A percentile compares a stretch with the other conserved stretches of the same genome.
These are phyloP conservation scores for Albula glossodonta DNA, from an alignment of 2,113 vertebrate species.

Conservation along the genomic window DNA sequence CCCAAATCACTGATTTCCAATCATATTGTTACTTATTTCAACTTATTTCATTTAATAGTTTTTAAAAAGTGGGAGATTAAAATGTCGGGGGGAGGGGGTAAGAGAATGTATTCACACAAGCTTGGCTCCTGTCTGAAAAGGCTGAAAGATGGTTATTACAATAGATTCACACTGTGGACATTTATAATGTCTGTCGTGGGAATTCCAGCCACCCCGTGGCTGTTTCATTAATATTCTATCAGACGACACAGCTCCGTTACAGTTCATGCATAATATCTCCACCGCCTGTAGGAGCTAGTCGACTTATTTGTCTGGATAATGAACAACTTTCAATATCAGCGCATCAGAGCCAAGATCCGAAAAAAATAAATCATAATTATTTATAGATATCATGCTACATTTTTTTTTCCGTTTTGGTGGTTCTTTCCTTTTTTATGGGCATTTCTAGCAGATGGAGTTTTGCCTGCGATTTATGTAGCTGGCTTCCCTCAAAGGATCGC, in stretches of 20 bases:
- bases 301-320: slow-evolving; percentile 19
- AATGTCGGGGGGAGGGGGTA: background rate
- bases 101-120: background rate
- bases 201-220: background rate
- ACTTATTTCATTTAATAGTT: too few species aligned
- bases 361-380: slow-evolving; percentile 5
- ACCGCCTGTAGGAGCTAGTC: slow-evolving; percentile 10
- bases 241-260: slow-evolving; percentile 1
- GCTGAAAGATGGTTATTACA: background rate
- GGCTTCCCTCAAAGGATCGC: slow-evolving; percentile 67
- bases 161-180: background rate
- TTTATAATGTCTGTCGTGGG: slow-evolving; percentile 2
- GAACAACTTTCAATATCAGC: slow-evolving; percentile 18
- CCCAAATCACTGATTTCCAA: too few species aligned
- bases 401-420: slow-evolving; percentile 13
- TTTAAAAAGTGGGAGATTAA: background rate
- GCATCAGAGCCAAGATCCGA: background rate
- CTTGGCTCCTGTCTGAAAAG: background rate
- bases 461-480: slow-evolving; percentile 60
- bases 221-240: slow-evolving; percentile 17
- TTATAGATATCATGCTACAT: background rate
- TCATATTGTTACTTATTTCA: too few species aligned
- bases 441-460: slow-evolving; percentile 69
- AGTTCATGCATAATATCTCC: slow-evolving; percentile 14
- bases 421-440: slow-evolving; percentile 46